Evolutionary conservation across 2,888 invertebrate species (phyloP), one percentile per base, ranked within the genome.

Genomic region (Sthenelais limicola): DNA sequence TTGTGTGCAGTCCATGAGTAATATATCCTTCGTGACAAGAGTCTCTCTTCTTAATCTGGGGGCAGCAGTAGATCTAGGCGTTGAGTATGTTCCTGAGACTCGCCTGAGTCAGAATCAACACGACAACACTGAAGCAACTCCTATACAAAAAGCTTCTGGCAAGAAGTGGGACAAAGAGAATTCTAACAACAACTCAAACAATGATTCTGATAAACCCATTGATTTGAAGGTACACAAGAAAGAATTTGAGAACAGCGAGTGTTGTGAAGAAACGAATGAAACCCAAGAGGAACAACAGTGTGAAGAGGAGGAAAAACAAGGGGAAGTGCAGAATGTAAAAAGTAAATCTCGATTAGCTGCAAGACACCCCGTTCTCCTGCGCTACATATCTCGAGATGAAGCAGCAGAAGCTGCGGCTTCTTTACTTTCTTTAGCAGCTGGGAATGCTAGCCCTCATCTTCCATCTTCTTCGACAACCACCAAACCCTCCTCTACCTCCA

Each of bases 11-110:
- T 80, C 83, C 3, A 66, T 81, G 74, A 79, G 78, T 68, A 79
- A 80, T 66, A 68, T 83, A 66, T 81, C 83, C 1, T 80, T 84
- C 71, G 82, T 83, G 7, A 83, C 83, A 0, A 73, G 83, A 52
- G 83, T 79, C 70, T 74, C 80, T n/a, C 72, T 83, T 5, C 78
- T 79, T 33, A 76, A 77, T 3, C 72, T 78, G 28, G 78, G 80
- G 4, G 80, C 81, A n/a, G n/a, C n/a, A n/a, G n/a, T n/a, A n/a
- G n/a, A n/a, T n/a, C n/a, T n/a, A n/a, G n/a, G n/a, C n/a, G n/a
- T n/a, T n/a, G n/a, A n/a, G n/a, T n/a, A n/a, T n/a, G n/a, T n/a
- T n/a, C n/a, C n/a, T n/a, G n/a, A n/a, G n/a, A n/a, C n/a, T n/a
- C n/a, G n/a, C n/a, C n/a, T n/a, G n/a, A n/a, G n/a, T n/a, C n/a